Evolutionary conservation across 2,888 invertebrate species (phyloP).

Genomic region (Thera britannica): DNA sequence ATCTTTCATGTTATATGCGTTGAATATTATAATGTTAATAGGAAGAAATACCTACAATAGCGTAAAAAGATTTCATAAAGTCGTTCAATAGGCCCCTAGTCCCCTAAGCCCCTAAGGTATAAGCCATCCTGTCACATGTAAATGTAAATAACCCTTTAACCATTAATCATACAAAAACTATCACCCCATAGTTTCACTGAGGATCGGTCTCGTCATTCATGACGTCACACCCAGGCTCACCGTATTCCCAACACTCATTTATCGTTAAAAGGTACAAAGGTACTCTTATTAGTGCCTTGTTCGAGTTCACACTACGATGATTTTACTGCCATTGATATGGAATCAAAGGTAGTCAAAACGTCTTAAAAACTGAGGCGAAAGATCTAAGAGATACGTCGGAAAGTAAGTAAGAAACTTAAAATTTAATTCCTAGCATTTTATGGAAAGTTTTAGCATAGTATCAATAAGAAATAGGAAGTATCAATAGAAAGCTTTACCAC

Average conservation of each 20-base stretch:
- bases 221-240: conserved; percentile 57
- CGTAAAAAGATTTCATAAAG: background rate
- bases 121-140: conserved; percentile 35
- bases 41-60: background rate
- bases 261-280: conserved; percentile 60
- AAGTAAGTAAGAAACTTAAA: too few species aligned
- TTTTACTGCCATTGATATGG: background rate
- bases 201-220: conserved; percentile 53
- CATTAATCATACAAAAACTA: conserved; percentile 35
- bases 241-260: conserved; percentile 50
- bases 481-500: too few species aligned
- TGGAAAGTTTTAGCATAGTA: too few species aligned
- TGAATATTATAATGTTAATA: too few species aligned
- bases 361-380: too few species aligned
- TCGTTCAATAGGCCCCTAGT: background rate
- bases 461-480: too few species aligned
- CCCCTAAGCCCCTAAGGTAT: conserved; percentile 1
- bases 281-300: conserved; percentile 28
- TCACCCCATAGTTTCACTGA: conserved; percentile 20
- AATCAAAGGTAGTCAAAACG: too few species aligned
- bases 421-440: too few species aligned
- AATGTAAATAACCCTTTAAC: conserved; percentile 36
- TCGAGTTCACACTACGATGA: conserved; percentile 19
- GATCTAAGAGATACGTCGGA: too few species aligned
- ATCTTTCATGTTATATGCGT: too few species aligned